Percentiles rank a stretch among this genome's conserved stretches.
Evolutionary conservation across 2,888 invertebrate genomes (phyloP).

Genomic region (Lordiphosa andalusiaca): DNA sequence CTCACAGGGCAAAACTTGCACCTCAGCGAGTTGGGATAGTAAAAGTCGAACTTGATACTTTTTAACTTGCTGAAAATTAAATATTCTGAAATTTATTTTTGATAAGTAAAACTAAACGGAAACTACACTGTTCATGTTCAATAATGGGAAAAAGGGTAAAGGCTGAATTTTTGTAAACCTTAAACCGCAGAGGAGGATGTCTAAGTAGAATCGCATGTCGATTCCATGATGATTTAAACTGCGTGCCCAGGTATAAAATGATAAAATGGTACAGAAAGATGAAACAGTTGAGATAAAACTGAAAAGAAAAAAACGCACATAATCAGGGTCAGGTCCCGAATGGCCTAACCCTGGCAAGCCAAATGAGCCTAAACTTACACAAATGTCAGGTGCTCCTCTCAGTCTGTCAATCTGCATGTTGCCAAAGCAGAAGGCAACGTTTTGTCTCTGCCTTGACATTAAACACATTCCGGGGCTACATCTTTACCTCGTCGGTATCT

Average conservation of each 20-base stretch:
- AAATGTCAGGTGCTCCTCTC: conserved; percentile 54
- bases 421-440: conserved; percentile 38
- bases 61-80: not conserved
- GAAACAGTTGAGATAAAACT: conserved; percentile 44
- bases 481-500: conserved; percentile 1
- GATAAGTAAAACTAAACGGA: too few relatives aligned
- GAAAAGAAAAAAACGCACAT: conserved; percentile 27
- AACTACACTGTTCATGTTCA: too few relatives aligned
- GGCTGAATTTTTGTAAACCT: too few relatives aligned
- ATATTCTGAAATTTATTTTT: not conserved
- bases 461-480: conserved; percentile 48
- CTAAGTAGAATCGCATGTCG: conserved; percentile 71
- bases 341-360: conserved; percentile 42
- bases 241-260: conserved; percentile 48
- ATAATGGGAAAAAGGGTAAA: too few relatives aligned
- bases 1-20: conserved; percentile 1
- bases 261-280: conserved; percentile 44
- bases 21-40: conserved; percentile 11
- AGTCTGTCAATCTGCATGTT: conserved; percentile 6
- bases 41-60: conserved; percentile 5
- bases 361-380: conserved; percentile 53
- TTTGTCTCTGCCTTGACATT: conserved; percentile 61
- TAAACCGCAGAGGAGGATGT: conserved; percentile 2
- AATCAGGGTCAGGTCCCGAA: conserved; percentile 39
- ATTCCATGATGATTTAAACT: conserved; percentile 63